A percentile compares a stretch with the other conserved stretches of the same genome.
Evolutionary conservation across 2,113 vertebrate species (phyloP).

Genomic region (Rhizomys pruinosus): DNA sequence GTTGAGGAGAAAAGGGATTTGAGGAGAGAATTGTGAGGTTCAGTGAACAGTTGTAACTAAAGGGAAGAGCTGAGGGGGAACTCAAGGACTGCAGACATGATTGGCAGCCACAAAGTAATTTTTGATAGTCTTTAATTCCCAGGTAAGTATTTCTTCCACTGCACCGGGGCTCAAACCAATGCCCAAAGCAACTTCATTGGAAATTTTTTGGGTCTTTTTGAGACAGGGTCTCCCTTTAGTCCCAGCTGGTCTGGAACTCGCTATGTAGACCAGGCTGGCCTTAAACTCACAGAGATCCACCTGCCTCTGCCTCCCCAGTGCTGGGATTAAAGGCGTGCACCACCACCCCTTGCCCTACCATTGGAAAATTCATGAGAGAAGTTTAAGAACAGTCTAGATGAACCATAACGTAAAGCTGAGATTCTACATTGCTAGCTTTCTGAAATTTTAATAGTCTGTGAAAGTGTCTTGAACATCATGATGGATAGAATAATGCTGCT

Average conservation of each 20-base stretch:
- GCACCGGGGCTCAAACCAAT: background rate
- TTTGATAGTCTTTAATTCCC: background rate
- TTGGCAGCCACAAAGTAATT: background rate
- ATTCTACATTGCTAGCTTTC: background rate
- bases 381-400: background rate
- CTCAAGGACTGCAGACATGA: background rate
- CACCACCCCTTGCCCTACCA: no score
- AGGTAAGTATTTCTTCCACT: background rate
- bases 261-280: no score
- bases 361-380: background rate
- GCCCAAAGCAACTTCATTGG: background rate
- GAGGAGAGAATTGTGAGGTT: background rate
- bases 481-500: slow-evolving; percentile 18
- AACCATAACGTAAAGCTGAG: background rate
- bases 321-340: no score
- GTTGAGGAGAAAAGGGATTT: background rate
- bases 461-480: background rate
- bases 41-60: background rate
- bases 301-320: no score
- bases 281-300: no score
- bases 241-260: no score
- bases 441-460: background rate
- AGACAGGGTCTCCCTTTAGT: no score
- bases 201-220: no score
- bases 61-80: background rate